A percentile compares a stretch with the other conserved stretches of the same genome.
Evolutionary conservation across 2,797 vertebrate genomes (phyloP).

Genomic region (Zenarchopterus dispar): DNA sequence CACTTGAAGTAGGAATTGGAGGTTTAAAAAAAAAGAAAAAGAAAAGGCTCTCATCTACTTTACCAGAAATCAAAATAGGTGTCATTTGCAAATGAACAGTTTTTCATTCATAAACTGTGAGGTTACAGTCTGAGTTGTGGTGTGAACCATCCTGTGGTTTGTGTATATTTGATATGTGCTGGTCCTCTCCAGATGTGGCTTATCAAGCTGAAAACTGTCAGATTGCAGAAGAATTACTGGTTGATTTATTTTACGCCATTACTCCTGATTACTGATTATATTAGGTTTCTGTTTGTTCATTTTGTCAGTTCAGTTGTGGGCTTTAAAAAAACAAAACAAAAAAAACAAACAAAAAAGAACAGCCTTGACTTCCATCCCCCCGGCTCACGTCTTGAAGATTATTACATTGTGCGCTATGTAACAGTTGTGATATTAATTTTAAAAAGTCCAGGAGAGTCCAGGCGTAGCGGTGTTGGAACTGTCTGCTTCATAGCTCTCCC

Average conservation of each 20-base stretch:
- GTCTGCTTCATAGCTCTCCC: constrained; percentile 33
- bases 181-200: neutral
- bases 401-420: constrained; percentile 5
- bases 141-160: neutral
- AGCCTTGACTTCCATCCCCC: neutral
- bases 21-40: too few relatives aligned
- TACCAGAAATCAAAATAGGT: neutral
- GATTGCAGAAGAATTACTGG: neutral
- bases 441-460: constrained; percentile 23
- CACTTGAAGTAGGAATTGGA: too few relatives aligned
- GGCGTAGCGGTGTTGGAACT: constrained; percentile 16
- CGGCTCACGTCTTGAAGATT: neutral
- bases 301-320: neutral
- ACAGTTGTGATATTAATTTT: constrained; percentile 22
- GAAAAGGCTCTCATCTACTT: neutral
- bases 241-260: neutral
- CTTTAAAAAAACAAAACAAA: neutral
- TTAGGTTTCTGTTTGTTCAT: constrained; percentile 4
- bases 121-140: neutral
- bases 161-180: neutral
- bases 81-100: neutral
- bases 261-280: neutral
- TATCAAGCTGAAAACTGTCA: neutral
- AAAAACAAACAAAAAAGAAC: too few relatives aligned
- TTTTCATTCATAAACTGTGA: too few relatives aligned